Percentiles rank a stretch among this genome's conserved stretches.
These are phyloP conservation scores for Nothoprocta perdicaria DNA, from an alignment of 2,113 vertebrate species.

Conservation along the genomic window DNA sequence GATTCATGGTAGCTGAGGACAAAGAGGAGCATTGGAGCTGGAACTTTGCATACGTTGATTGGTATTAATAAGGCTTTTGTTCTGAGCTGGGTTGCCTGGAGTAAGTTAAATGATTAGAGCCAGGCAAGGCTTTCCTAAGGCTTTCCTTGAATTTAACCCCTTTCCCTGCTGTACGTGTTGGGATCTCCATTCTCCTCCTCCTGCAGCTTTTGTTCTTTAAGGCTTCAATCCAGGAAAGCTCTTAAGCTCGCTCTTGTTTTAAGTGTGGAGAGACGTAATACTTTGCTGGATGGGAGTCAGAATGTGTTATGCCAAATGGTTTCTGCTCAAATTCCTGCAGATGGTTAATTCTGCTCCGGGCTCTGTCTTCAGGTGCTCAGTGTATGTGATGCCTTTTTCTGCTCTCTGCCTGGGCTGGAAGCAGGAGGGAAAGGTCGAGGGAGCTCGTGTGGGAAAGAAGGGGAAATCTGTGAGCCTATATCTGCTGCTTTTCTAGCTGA, in stretches of 20 bases:
- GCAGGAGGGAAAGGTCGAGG: neutral
- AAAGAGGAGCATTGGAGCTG: neutral
- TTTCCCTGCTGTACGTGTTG: neutral
- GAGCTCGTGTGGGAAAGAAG: neutral
- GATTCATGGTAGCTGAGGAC: slow-evolving; percentile 15
- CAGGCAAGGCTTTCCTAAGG: neutral
- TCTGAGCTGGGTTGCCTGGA: neutral
- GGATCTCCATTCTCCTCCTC: neutral
- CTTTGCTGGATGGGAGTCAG: neutral
- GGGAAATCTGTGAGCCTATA: neutral
- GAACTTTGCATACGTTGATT: neutral
- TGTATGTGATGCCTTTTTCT: neutral
- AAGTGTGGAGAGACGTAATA: neutral
- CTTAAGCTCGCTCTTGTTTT: neutral
- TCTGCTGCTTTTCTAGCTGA: neutral
- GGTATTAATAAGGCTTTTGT: slow-evolving; percentile 42
- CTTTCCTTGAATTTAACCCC: neutral
- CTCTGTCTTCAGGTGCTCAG: neutral
- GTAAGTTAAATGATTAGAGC: neutral
- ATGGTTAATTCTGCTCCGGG: neutral
- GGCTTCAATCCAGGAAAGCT: slow-evolving; percentile 45
- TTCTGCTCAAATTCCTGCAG: neutral
- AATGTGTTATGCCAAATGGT: neutral
- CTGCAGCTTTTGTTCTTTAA: slow-evolving; percentile 7
- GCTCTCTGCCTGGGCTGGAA: neutral